A percentile compares a stretch with the other conserved stretches of the same genome.
Evolutionary conservation across 1,140 invertebrate genomes (phyloP).

Genomic region (Drosophila nannoptera): DNA sequence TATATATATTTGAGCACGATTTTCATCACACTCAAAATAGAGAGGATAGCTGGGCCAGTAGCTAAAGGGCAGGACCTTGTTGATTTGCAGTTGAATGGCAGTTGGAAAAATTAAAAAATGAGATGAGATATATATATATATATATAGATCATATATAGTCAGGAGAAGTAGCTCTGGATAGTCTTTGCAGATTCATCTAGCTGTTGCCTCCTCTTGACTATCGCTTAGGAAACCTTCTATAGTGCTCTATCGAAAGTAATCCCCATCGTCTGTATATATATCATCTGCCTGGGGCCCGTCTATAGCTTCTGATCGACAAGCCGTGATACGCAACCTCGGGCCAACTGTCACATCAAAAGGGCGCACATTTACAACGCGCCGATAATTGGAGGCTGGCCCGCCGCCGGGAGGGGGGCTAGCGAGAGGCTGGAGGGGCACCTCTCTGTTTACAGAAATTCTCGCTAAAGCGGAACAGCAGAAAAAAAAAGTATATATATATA

Average conservation of each 20-base stretch:
- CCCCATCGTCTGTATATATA: not conserved
- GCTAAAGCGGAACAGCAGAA: slow-evolving; percentile 50
- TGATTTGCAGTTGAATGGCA: not conserved
- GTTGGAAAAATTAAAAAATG: no score
- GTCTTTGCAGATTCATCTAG: no score
- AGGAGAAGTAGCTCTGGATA: no score
- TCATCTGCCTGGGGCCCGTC: slow-evolving; percentile 24
- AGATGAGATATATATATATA: no score
- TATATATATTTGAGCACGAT: no score
- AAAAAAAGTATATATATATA: slow-evolving; percentile 12
- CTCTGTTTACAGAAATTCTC: slow-evolving; percentile 66
- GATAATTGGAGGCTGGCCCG: slow-evolving; percentile 60
- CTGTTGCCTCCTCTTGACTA: no score
- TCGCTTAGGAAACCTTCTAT: no score
- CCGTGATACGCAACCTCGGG: slow-evolving; percentile 14
- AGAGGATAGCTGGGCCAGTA: slow-evolving; percentile 9
- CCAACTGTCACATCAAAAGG: slow-evolving; percentile 73
- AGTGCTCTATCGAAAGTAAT: no score
- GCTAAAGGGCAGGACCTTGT: no score
- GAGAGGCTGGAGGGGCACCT: not conserved
- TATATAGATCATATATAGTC: no score
- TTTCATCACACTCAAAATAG: not conserved
- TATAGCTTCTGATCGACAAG: slow-evolving; percentile 36
- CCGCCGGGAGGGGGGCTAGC: not conserved
- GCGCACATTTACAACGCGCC: slow-evolving; percentile 63